Evolutionary conservation across 2,113 vertebrate species (phyloP), one percentile per base, ranked within the genome.

Genomic region (Etheostoma spectabile): DNA sequence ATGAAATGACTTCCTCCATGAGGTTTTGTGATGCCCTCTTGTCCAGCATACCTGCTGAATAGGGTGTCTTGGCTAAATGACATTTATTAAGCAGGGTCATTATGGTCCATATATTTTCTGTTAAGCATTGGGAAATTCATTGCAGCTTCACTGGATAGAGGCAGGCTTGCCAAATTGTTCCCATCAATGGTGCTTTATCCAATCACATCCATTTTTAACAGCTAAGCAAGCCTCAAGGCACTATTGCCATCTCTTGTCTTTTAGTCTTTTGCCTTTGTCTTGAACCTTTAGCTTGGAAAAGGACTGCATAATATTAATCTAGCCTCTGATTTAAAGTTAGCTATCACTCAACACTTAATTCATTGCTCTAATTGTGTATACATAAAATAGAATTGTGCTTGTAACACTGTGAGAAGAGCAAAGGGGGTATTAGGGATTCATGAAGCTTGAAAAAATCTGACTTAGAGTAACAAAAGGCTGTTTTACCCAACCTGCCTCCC

Each of bases 201-300:
- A 89, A 86, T 90, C 89, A 92, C 79, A 92, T 90, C 77, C 67
- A 89, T 91, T 91, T 86, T 89, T 85, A 89, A 90, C 91, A 89
- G 86, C n/a, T 79, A 86, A 91, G 83, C 82, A 88, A 93, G 84
- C 86, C 72, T 62, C 70, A 24, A 76, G 88, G 70, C 84, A 63
- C 22, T 69, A 60, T 83, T 61, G 83, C 66, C 67, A 73, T 77
- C 74, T 49, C 66, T 70, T 21, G 27, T 80, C 77, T 84, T 80
- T 74, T 57, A 82, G 35, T 67, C 84, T 86, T 89, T 78, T 85
- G 84, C 57, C 80, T 92, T 89, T 90, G 86, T 82, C 74, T 80
- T 84, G 75, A 90, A 88, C 82, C 80, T 91, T 91, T 91, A 85
- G 72, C 79, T 90, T 56, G 22, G 63, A 82, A 87, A 81, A 74